A percentile compares a stretch with the other conserved stretches of the same genome.
These are phyloP conservation scores for Thereva unica DNA, from an alignment of 2,888 invertebrate genomes.

Conservation along the genomic window DNA sequence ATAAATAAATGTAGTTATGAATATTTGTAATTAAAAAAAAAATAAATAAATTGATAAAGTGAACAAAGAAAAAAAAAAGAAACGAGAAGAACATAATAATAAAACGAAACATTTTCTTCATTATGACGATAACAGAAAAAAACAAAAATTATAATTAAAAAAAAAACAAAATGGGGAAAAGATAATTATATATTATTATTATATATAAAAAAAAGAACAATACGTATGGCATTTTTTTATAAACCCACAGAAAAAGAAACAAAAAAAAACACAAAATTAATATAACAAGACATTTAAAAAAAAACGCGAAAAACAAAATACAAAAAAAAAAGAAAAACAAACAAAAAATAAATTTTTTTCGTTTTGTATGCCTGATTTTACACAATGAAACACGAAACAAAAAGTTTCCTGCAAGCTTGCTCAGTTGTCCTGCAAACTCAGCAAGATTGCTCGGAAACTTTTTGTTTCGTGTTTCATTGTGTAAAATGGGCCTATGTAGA, in stretches of 20 bases:
- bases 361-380: too few species aligned
- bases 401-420: background rate
- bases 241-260: constrained; percentile 3
- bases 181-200: background rate
- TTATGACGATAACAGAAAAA: background rate
- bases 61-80: too few species aligned
- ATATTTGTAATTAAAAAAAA: constrained; percentile 20
- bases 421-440: too few species aligned
- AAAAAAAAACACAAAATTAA: constrained; percentile 3
- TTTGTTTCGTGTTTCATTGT: too few species aligned
- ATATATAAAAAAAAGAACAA: background rate
- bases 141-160: background rate
- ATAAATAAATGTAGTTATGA: constrained; percentile 30
- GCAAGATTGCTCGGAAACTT: too few species aligned
- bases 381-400: background rate
- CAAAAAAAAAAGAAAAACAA: too few species aligned
- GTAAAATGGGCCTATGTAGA: background rate
- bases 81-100: too few species aligned
- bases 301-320: too few species aligned
- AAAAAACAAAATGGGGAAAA: background rate
- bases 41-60: background rate
- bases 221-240: constrained; percentile 14
- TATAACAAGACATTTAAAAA: background rate
- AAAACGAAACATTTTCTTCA: background rate
- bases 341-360: too few species aligned